A percentile compares a stretch with the other conserved stretches of the same genome.
phyloP scores from a whole-genome alignment of 2,888 invertebrate species.

The Cistogaster globosa region DNA sequence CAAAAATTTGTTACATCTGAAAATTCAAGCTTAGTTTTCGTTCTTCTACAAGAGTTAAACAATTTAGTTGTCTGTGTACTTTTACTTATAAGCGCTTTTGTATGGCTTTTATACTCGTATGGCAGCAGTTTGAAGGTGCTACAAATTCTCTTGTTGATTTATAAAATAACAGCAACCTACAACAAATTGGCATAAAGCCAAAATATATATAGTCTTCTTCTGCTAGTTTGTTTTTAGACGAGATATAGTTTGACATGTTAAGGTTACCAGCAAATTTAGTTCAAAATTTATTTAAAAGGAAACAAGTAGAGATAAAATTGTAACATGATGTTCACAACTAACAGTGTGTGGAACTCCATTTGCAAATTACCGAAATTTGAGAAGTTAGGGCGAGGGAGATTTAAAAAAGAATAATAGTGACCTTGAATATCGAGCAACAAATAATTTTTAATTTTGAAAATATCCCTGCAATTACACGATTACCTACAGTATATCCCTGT shows the following conservation, averaged over 20 bases:
- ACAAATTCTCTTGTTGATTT: slow-evolving; percentile 37
- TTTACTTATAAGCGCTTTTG: not conserved
- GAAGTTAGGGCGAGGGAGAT: too few relatives aligned
- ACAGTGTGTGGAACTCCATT: too few relatives aligned
- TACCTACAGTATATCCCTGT: too few relatives aligned
- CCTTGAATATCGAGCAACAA: too few relatives aligned
- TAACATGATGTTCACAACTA: too few relatives aligned
- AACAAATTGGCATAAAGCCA: slow-evolving; percentile 70
- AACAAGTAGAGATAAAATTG: too few relatives aligned
- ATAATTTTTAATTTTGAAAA: too few relatives aligned
- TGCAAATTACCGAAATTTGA: too few relatives aligned
- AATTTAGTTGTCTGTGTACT: slow-evolving; percentile 18
- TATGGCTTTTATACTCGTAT: slow-evolving; percentile 1
- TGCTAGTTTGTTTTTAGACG: not conserved
- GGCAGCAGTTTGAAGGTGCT: slow-evolving; percentile 8
- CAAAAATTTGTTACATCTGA: slow-evolving; percentile 74
- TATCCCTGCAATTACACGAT: too few relatives aligned
- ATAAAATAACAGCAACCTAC: slow-evolving; percentile 54
- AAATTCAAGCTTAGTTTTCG: slow-evolving; percentile 46
- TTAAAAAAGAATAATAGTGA: too few relatives aligned
- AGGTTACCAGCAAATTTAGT: slow-evolving; percentile 40
- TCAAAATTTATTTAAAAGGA: too few relatives aligned
- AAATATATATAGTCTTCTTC: slow-evolving; percentile 43
- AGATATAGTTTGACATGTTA: not conserved
- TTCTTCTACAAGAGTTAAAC: slow-evolving; percentile 35